phyloP scores from a whole-genome alignment of 2,113 vertebrate genomes.

The Orientallactaga bullata region DNA sequence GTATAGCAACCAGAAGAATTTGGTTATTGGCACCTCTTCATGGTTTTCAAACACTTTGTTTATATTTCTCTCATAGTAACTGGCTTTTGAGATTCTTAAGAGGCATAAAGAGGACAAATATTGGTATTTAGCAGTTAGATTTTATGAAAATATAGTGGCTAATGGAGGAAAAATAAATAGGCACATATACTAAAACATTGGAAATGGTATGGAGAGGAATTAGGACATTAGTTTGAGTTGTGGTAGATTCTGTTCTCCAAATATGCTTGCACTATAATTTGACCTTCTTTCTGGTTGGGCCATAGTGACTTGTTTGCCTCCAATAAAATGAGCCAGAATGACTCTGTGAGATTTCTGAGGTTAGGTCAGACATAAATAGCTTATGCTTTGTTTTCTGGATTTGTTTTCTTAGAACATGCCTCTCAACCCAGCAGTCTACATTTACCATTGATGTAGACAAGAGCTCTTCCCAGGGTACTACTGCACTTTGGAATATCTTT shows the following conservation, averaged over 20 bases:
- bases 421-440: background rate
- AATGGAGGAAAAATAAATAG: background rate
- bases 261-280: background rate
- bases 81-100: background rate
- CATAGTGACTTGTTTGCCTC: background rate
- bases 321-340: background rate
- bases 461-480: background rate
- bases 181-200: background rate
- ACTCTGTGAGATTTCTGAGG: background rate
- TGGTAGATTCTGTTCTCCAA: background rate
- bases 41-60: background rate
- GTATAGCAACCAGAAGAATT: background rate
- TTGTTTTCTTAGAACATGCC: background rate
- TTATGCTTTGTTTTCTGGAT: background rate
- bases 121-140: background rate
- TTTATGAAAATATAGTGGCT: background rate
- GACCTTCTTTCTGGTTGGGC: background rate
- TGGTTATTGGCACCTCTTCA: background rate
- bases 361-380: background rate
- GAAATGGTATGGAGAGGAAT: background rate
- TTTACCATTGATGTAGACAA: background rate
- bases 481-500: background rate
- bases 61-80: conserved; percentile 3
- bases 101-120: background rate
- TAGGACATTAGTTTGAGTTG: background rate